phyloP scores from a whole-genome alignment of 2,113 vertebrate genomes.

The Casuarius casuarius region DNA sequence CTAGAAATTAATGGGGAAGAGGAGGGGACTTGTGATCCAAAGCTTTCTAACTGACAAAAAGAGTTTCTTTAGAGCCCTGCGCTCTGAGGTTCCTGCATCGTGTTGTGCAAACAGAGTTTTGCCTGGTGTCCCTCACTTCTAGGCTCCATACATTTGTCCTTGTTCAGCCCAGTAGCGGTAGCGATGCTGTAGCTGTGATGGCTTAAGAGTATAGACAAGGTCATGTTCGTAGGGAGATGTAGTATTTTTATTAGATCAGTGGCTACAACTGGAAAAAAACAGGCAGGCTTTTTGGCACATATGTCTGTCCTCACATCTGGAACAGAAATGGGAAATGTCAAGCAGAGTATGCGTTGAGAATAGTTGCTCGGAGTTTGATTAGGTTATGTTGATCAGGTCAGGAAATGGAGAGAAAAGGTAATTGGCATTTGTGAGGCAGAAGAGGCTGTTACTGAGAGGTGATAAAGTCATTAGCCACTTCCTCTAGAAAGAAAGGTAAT shows the following conservation, averaged over 20 bases:
- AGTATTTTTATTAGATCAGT: background rate
- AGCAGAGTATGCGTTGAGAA: background rate
- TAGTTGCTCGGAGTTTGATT: background rate
- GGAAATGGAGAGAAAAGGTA: background rate
- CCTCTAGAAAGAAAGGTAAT: background rate
- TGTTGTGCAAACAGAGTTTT: background rate
- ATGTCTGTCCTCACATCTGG: background rate
- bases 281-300: background rate
- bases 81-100: background rate
- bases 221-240: background rate
- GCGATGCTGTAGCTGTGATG: background rate
- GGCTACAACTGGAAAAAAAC: background rate
- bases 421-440: background rate
- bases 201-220: background rate
- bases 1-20: background rate
- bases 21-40: no score
- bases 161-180: background rate
- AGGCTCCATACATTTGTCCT: background rate
- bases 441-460: background rate
- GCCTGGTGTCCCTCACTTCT: background rate
- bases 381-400: fast-evolving
- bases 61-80: background rate
- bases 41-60: background rate
- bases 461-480: background rate
- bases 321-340: background rate